Base-by-base conservation (phyloP, 1,140 invertebrate species). In the Phortica variegata region DNA sequence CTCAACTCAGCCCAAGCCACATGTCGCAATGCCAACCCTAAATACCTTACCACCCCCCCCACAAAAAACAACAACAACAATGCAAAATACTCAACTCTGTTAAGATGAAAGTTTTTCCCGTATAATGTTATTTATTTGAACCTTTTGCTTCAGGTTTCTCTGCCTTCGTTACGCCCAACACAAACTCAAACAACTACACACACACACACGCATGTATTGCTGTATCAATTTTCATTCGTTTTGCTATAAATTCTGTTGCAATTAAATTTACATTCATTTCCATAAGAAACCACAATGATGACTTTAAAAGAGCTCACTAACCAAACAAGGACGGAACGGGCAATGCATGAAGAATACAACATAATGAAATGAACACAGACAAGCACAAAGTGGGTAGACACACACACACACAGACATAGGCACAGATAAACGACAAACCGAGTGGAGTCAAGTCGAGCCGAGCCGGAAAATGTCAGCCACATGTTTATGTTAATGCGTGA, bases 241-340 rank as follows among this genome's bases (percentile, higher is more conserved):
- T 47, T 55, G 48, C 52, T 41, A 49, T 58, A 60, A 63, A 68
- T 68, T 68, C 51, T 45, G 53, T 52, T 63, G 63, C 65, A 68
- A 68, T 68, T 68, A 68, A 66, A 68, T 68, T 68, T 68, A 60
- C 63, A 68, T 68, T 60, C 54, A 68, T 69, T 68, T 68, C 55
- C 65, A 68, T 63, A 68, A 68, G 56, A 49, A 49, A 46, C 16
- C 36, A 15, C 36, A 38, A 9, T 8, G 3, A 18, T 38, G 26
- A 45, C 46, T 56, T 53, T 53, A 46, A 53, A 56, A 53, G 50
- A 50, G 42, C 48, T 56, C 13, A 12, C 37, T 19, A 12, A 8
- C 12, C 29, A 31, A 12, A 7, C 29, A 31, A 8, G 7, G 29
- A 8, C 16, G 33, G 6, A 6, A n/a, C 16, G 4, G 12, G 6